Percentiles rank a stretch among this genome's conserved stretches.
These are phyloP conservation scores for Synergus itoensis DNA, from an alignment of 2,888 invertebrate genomes.

Conservation along the genomic window DNA sequence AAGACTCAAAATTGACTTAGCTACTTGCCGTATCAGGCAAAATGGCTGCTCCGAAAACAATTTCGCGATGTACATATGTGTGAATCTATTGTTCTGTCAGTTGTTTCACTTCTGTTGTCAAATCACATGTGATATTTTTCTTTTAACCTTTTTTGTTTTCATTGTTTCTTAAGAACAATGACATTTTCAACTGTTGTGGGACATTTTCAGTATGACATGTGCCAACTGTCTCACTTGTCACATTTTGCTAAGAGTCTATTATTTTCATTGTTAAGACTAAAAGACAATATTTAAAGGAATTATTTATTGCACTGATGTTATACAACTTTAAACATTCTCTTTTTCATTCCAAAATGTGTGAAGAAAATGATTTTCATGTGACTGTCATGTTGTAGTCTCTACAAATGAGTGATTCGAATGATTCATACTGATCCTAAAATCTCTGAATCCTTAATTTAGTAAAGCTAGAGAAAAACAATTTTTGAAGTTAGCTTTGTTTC, in stretches of 20 bases:
- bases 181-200: background rate
- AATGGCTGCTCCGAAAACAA: conserved; percentile 74
- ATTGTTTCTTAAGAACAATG: background rate
- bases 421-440: conserved; percentile 23
- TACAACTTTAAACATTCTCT: background rate
- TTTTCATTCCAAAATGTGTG: background rate
- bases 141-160: conserved; percentile 39
- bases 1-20: conserved; percentile 45
- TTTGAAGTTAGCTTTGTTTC: background rate
- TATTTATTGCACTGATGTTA: background rate
- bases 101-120: conserved; percentile 16
- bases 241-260: conserved; percentile 8
- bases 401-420: conserved; percentile 19
- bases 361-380: background rate
- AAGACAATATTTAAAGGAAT: background rate
- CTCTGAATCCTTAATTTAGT: background rate
- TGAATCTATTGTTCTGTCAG: conserved; percentile 45
- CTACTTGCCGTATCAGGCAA: conserved; percentile 66
- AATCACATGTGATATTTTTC: conserved; percentile 36
- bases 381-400: conserved; percentile 6
- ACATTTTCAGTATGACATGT: conserved; percentile 9
- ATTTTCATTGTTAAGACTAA: background rate
- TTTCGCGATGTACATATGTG: conserved; percentile 61
- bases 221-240: conserved; percentile 36
- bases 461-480: background rate